Base-by-base conservation (phyloP, 2,797 vertebrate species). In the Micrastur ruficollis region DNA sequence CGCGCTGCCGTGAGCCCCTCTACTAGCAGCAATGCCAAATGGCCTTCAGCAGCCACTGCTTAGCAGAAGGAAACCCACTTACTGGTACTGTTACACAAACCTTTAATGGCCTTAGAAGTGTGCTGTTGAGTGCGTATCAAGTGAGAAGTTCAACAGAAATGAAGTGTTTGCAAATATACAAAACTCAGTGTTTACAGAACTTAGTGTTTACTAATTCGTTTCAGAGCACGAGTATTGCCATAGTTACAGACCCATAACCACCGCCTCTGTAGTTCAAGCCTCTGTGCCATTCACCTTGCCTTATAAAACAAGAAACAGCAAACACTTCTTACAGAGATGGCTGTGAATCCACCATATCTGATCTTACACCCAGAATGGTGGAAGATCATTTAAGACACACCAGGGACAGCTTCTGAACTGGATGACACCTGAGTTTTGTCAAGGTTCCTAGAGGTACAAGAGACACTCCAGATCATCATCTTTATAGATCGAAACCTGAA, bases 21-120 rank as follows among this genome's bases (percentile, higher is more conserved):
- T 14, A 4, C 56, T 32, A 18, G 29, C 56, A 34, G 42, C 0
- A 1, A 50, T 4, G 8, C 14, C 0, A 0, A 46, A 26, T 0
- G 1, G 32, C 56, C 42, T 50, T 31, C 14, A 21, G 38, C n/a
- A 73, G 46, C 52, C 59, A 53, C n/a, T 0, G 0, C 38, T 40
- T 31, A 40, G 67, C 73, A 90, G 38, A 26, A 52, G 32, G 31
- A 74, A 86, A 49, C 14, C 14, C 40, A 44, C 32, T 36, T 26
- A 55, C 25, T 55, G 34, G 23, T 7, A 16, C 32, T 31, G 32
- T n/a, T 42, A 71, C 8, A n/a, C 2, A 2, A 25, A 26, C 12
- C 10, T 63, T 56, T 32, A 66, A 47, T 6, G 31, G 21, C 21
- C 53, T 80, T 36, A 42, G 26, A 49, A 67, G 12, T 23, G 22